These are phyloP conservation scores for Lissocephala sabroskyi DNA, from an alignment of 2,888 invertebrate genomes.

Conservation along the genomic window DNA sequence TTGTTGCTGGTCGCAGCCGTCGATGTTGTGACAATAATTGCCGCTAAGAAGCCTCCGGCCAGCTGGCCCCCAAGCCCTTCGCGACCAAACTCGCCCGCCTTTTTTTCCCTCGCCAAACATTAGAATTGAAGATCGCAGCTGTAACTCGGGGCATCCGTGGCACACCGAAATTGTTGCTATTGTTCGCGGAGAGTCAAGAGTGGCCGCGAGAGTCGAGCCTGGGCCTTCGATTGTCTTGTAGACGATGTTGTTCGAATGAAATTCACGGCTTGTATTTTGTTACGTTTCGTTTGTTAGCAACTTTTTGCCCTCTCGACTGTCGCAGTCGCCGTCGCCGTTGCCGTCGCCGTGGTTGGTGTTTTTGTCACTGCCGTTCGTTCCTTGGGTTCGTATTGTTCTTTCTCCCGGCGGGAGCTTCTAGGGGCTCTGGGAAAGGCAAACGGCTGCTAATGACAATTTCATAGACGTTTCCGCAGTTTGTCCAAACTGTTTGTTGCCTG, in stretches of 20 bases:
- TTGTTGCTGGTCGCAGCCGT: conserved; percentile 32
- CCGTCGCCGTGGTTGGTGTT: conserved; percentile 19
- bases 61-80: neutral
- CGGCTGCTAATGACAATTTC: conserved; percentile 60
- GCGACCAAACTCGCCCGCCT: neutral
- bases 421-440: conserved; percentile 37
- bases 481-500: conserved; percentile 72
- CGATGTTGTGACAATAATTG: conserved; percentile 56
- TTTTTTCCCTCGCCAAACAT: neutral
- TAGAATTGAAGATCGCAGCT: conserved; percentile 1
- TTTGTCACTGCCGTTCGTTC: too few species aligned
- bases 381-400: too few species aligned
- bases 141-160: too few species aligned
- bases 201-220: conserved; percentile 5
- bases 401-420: too few species aligned
- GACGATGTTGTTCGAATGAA: conserved; percentile 72
- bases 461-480: conserved; percentile 68
- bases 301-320: conserved; percentile 35
- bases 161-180: conserved; percentile 40
- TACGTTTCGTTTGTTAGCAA: conserved; percentile 41
- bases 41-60: conserved; percentile 35
- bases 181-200: conserved; percentile 17
- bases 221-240: conserved; percentile 71
- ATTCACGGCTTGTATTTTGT: conserved; percentile 69
- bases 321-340: conserved; percentile 24